Base-by-base conservation (phyloP, 2,797 vertebrate genomes). In the Phoxinus dragarum region DNA sequence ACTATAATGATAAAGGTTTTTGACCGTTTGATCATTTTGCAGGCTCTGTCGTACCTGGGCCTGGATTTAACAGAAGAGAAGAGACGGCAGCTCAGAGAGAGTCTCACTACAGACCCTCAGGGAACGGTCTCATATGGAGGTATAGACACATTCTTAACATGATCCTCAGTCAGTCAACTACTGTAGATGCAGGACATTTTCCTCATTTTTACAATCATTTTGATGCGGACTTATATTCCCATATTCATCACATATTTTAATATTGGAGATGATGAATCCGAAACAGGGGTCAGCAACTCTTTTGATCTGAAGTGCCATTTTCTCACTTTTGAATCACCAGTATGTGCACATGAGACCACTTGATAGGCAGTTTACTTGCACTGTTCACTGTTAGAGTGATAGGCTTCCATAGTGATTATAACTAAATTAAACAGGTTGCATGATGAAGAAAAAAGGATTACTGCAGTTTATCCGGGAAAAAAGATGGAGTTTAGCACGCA, bases 81-180 rank as follows among this genome's bases (percentile, higher is more conserved):
- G 91, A 96, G 86, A 86, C 94, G 92, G 89, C 94, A 93, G 88
- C 19, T 98, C 27, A 93, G 92, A 90, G 94, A 97, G 79, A 95
- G 92, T 84, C 91, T 98, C 88, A 95, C 91, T 42, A 93, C 95
- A 0, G 97, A 98, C 92, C 96, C 95, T 0, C 97, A 97, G 91
- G 97, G 97, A 76, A 98, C 96, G 0, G 96, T 98, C 89, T 95
- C 97, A 16, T 98, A 97, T 0, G 96, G 97, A 94, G 97, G 97
- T 98, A 84, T 91, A 91, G 10, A 75, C 4, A 64, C 23, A 61
- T 52, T 19, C 12, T 42, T 36, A 34, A 77, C 47, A 77, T 31
- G 14, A 21, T 54, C 19, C 21, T 69, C 4, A 59, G 34, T 54
- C 52, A 40, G 12, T 77, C 52, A 40, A 40, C 49, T 76, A 64